Base-by-base conservation (phyloP, 2,113 vertebrate species). In the Brachypteracias leptosomus region DNA sequence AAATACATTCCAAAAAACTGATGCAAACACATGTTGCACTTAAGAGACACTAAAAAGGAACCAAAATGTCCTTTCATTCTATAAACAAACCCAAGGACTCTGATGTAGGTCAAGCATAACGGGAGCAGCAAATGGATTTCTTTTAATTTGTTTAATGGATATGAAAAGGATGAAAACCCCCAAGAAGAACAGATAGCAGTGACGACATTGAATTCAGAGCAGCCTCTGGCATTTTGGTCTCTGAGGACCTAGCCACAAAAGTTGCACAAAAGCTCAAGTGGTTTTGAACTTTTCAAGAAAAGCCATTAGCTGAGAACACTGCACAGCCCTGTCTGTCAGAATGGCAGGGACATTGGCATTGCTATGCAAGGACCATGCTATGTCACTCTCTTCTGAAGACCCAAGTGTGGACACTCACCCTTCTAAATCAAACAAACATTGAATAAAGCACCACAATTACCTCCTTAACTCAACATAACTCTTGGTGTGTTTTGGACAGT, bases 171-270 rank as follows among this genome's bases (percentile, higher is more conserved):
- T 42, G 33, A 82, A 68, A 94, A 54, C 18, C 19, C 42, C 29
- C 49, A 95, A 91, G 70, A 90, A 84, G 58, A 93, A 81, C 3
- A 35, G 82, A 92, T 82, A 80, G 93, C 66, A 85, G 51, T 36
- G n/a, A 77, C 13, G 42, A 91, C 47, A 85, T 9, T 74, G 77
- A 78, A 91, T 88, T 89, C 77, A 94, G 85, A 95, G 66, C n/a
- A 74, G 80, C 66, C 36, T 86, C 70, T 90, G 71, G 81, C 68
- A 83, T 74, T 79, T 67, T 12, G 7, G 25, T 92, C 85, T 96
- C 96, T 67, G 46, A 95, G 87, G 92, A 80, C 65, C 17, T 73
- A 89, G 65, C 71, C 95, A 95, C 81, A 83, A 40, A 96, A 84
- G 49, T 6, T 74, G 46, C 17, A 84, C 14, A 40, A 20, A 28